Conservation (phyloP, 2,113 vertebrate genomes). For the Campylomormyrus numenius region DNA sequence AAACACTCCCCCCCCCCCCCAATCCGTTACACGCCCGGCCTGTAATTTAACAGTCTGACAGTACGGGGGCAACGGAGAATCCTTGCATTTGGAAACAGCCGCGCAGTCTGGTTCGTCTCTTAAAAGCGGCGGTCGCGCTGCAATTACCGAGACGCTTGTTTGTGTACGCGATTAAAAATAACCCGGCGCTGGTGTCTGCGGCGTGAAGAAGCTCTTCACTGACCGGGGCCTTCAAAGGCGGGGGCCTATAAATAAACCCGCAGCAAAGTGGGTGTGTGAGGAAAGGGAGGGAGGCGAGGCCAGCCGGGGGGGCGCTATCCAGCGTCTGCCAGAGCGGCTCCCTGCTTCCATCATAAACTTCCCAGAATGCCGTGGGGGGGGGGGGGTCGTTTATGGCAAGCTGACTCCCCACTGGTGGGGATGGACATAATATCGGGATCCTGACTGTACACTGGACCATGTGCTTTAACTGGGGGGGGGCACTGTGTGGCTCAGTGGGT, state of each 20-base stretch:
- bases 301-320: neutral
- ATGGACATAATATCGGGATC: neutral
- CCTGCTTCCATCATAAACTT: neutral
- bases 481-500: neutral
- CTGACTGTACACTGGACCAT: neutral
- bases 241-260: slow-evolving; percentile 8
- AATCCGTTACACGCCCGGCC: neutral
- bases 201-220: slow-evolving; percentile 34
- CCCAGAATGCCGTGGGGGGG: neutral
- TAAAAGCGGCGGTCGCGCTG: neutral
- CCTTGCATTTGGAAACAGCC: slow-evolving; percentile 42
- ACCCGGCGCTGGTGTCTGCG: neutral
- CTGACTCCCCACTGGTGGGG: neutral
- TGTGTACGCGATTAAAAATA: slow-evolving; percentile 23
- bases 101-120: slow-evolving; percentile 44
- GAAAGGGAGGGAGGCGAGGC: neutral
- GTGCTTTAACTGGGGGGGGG: neutral
- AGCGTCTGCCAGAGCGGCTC: neutral
- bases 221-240: neutral
- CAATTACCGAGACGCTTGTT: slow-evolving; percentile 7
- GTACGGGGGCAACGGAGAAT: slow-evolving; percentile 25
- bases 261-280: neutral
- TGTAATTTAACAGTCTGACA: slow-evolving; percentile 56
- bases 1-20: neutral
- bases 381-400: neutral